A percentile compares a stretch with the other conserved stretches of the same genome.
phyloP scores from a whole-genome alignment of 2,888 invertebrate species.

The Platynereis dumerilii region DNA sequence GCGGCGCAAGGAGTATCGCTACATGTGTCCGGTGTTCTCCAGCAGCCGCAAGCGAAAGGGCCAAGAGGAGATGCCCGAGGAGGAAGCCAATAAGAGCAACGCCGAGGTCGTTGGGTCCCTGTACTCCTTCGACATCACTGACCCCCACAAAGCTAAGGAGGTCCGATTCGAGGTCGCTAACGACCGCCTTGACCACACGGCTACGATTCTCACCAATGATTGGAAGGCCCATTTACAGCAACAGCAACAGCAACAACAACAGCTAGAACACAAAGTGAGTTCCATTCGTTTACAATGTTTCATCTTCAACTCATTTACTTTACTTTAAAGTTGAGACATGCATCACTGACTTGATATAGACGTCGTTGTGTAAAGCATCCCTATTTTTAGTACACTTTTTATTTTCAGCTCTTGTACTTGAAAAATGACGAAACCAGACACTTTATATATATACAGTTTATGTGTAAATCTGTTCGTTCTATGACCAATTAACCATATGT shows the following conservation, averaged over 20 bases:
- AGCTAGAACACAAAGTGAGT: not conserved
- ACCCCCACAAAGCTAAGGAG: not conserved
- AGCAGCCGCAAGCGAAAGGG: not conserved
- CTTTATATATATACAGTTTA: too few species aligned
- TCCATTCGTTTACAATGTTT: too few species aligned
- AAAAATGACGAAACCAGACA: too few species aligned
- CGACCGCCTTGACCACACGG: not conserved
- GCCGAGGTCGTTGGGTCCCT: not conserved
- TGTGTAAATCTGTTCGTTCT: too few species aligned
- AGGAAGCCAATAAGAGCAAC: constrained; percentile 4
- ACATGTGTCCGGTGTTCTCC: constrained; percentile 4
- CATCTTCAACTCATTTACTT: not conserved
- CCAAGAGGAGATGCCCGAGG: not conserved
- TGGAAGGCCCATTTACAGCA: constrained; percentile 1
- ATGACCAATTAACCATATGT: too few species aligned
- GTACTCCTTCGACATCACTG: not conserved
- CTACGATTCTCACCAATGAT: not conserved
- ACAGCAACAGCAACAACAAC: too few species aligned
- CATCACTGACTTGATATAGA: too few species aligned
- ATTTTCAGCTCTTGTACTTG: too few species aligned
- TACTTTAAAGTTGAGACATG: too few species aligned
- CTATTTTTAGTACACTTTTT: too few species aligned
- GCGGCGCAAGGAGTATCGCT: constrained; percentile 5
- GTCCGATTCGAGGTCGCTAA: not conserved
- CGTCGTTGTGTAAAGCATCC: too few species aligned